Evolutionary conservation across 1,140 invertebrate species (phyloP).

Genomic region (Kradibia gibbosae): DNA sequence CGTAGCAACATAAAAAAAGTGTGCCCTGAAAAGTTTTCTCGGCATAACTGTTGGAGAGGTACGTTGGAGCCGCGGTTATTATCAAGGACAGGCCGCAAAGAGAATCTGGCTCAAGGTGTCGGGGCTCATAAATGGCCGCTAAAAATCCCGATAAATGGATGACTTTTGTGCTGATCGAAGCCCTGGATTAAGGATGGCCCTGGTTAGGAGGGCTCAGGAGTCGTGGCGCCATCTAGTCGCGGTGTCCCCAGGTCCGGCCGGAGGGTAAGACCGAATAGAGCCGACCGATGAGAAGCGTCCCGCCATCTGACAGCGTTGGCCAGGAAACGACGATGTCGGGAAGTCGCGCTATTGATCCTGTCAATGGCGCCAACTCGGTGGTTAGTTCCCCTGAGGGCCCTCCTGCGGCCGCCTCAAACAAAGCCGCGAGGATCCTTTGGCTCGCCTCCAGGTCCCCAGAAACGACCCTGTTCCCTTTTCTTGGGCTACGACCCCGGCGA

Average conservation of each 20-base stretch:
- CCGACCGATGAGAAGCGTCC: conserved; percentile 11
- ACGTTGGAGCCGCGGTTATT: too few relatives aligned
- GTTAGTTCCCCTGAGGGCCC: conserved; percentile 44
- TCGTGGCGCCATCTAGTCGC: conserved; percentile 24
- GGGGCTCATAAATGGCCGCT: too few relatives aligned
- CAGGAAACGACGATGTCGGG: conserved; percentile 30
- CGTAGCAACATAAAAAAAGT: too few relatives aligned
- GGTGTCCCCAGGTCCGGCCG: background rate
- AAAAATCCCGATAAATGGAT: too few relatives aligned
- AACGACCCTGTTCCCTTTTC: conserved; percentile 27
- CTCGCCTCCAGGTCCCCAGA: conserved; percentile 13
- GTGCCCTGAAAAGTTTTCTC: too few relatives aligned
- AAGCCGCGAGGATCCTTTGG: conserved; percentile 44
- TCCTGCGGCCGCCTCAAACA: too few relatives aligned
- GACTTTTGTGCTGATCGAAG: too few relatives aligned
- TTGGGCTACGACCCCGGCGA: too few relatives aligned
- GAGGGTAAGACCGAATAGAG: conserved; percentile 3
- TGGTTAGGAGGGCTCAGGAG: background rate
- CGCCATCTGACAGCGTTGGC: conserved; percentile 63
- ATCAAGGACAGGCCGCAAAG: too few relatives aligned
- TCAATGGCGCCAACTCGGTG: conserved; percentile 64
- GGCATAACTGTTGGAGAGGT: too few relatives aligned
- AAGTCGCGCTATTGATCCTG: conserved; percentile 65
- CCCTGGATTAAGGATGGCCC: background rate
- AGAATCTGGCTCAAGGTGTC: too few relatives aligned